Evolutionary conservation across 2,113 vertebrate genomes (phyloP).

Genomic region (Rhagologus leucostigma): DNA sequence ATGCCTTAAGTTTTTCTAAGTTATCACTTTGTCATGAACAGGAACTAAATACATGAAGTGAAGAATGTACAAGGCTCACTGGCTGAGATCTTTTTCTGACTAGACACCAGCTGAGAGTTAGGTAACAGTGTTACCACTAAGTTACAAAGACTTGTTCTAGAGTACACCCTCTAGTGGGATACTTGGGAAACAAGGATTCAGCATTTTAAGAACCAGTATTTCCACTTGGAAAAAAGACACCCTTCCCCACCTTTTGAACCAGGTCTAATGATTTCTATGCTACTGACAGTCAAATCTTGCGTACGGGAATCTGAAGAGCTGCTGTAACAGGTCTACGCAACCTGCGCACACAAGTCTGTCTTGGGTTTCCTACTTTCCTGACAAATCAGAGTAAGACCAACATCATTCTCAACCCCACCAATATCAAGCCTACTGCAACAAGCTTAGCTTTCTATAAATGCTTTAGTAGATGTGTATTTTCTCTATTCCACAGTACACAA

Average conservation of each 20-base stretch:
- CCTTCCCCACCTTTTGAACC: background rate
- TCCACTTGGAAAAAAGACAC: background rate
- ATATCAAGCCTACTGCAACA: background rate
- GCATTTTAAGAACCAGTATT: background rate
- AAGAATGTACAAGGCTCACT: background rate
- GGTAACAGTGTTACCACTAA: background rate
- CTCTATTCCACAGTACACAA: background rate
- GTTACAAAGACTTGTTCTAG: background rate
- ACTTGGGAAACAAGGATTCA: background rate
- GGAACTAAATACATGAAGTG: background rate
- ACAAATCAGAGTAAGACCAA: background rate
- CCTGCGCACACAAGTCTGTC: background rate
- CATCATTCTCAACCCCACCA: background rate
- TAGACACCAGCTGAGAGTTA: background rate
- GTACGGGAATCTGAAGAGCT: background rate
- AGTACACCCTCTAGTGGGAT: background rate
- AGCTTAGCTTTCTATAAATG: background rate
- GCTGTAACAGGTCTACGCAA: background rate
- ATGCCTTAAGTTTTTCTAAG: background rate
- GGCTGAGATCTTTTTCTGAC: background rate
- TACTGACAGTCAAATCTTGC: background rate
- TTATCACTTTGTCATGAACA: background rate
- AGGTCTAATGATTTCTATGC: background rate
- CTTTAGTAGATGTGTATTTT: background rate
- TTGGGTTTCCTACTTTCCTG: background rate